A percentile compares a stretch with the other conserved stretches of the same genome.
Conservation (phyloP, 2,113 vertebrate species). For the Phrynocephalus versicolor region DNA sequence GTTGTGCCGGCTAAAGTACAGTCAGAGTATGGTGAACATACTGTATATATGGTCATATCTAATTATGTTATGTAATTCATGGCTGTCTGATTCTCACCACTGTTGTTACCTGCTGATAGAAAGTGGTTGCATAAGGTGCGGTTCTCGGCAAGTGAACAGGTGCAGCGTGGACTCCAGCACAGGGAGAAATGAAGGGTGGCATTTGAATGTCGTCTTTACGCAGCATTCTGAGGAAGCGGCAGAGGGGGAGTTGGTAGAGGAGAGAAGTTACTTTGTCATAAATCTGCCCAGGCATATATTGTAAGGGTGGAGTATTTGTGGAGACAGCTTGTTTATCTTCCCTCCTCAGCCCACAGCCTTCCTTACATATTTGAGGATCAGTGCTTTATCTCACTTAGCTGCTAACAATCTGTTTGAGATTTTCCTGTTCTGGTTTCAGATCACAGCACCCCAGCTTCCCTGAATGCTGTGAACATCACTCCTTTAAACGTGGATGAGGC, state of each 20-base stretch:
- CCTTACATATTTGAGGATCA: constrained; percentile 14
- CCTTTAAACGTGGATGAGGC: not conserved
- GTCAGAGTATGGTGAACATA: not conserved
- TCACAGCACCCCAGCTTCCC: constrained; percentile 38
- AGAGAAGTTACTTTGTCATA: not conserved
- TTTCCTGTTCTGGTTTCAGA: constrained; percentile 47
- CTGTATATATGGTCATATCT: not conserved
- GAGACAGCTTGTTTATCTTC: constrained; percentile 32
- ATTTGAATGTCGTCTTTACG: not conserved
- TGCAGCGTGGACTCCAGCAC: not conserved
- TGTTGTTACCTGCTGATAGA: not conserved
- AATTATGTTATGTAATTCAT: not conserved
- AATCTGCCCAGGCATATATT: not conserved
- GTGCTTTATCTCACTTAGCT: constrained; percentile 32
- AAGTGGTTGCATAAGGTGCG: not conserved
- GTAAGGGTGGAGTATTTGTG: constrained; percentile 23
- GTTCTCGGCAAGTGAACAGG: not conserved
- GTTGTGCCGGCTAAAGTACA: not conserved
- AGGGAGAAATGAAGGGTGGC: not conserved
- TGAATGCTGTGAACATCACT: constrained; percentile 30
- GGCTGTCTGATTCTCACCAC: not conserved
- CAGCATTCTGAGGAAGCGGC: not conserved
- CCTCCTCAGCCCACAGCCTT: not conserved
- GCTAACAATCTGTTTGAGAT: constrained; percentile 19
- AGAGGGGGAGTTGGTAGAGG: not conserved